These are phyloP conservation scores for Agrypnus murinus DNA, from an alignment of 2,888 invertebrate species.

Conservation along the genomic window DNA sequence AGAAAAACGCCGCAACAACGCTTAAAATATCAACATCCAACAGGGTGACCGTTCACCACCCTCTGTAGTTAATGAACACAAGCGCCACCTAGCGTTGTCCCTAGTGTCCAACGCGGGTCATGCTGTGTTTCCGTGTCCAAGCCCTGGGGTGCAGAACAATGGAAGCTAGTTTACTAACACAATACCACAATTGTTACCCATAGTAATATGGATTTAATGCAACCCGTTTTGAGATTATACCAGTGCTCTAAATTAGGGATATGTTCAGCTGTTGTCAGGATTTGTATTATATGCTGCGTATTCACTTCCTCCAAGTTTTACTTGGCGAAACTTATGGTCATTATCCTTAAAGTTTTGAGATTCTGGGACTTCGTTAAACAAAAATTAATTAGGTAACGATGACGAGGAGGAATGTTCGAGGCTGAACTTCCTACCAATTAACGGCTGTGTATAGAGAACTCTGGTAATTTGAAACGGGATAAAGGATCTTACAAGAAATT, in stretches of 20 bases:
- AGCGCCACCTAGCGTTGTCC: conserved; percentile 40
- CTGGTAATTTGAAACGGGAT: conserved; percentile 1
- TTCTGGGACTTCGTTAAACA: conserved; percentile 8
- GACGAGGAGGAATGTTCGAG: background rate
- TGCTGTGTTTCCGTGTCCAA: conserved; percentile 45
- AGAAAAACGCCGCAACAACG: conserved; percentile 2
- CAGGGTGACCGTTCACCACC: conserved; percentile 8
- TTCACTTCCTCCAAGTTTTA: conserved; percentile 1
- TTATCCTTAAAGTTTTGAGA: conserved; percentile 25
- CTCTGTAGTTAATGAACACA: conserved; percentile 28
- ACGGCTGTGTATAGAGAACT: conserved; percentile 6
- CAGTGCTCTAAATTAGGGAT: conserved; percentile 32
- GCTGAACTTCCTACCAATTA: conserved; percentile 12
- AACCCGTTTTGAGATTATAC: conserved; percentile 43
- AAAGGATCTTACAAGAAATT: background rate
- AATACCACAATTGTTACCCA: conserved; percentile 51
- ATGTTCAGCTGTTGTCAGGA: conserved; percentile 23
- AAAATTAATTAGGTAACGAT: conserved; percentile 19
- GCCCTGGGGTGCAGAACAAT: conserved; percentile 44
- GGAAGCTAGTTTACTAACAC: conserved; percentile 52
- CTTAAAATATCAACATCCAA: conserved; percentile 21
- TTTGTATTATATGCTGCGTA: conserved; percentile 18
- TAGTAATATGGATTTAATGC: conserved; percentile 50
- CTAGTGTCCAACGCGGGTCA: conserved; percentile 39
- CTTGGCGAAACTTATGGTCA: conserved; percentile 1